Evolutionary conservation across 53 echinoderm and acorn worm species (phyloP).

Genomic region (Mesocentrotus franciscanus): DNA sequence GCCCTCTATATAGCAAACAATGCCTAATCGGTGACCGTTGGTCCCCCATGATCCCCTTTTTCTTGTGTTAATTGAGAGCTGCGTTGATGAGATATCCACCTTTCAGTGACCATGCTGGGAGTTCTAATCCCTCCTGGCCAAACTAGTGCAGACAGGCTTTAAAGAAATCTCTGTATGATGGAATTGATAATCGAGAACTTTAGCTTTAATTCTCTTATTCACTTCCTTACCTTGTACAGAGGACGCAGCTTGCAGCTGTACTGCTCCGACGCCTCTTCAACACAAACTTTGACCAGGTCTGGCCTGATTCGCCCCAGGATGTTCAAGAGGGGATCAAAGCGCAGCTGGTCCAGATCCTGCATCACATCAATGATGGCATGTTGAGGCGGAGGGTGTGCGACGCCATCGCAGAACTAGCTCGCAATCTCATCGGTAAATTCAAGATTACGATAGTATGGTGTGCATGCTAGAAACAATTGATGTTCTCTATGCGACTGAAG

Average conservation of each 20-base stretch:
- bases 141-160: no score
- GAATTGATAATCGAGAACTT: background rate
- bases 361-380: slow-evolving; percentile 72
- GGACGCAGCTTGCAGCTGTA: slow-evolving; percentile 86
- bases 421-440: slow-evolving; percentile 85
- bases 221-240: slow-evolving; percentile 37
- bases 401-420: slow-evolving; percentile 86
- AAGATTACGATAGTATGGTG: background rate
- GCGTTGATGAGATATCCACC: no score
- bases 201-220: background rate
- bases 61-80: no score
- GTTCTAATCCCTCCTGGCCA: no score
- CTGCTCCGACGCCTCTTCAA: slow-evolving; percentile 85
- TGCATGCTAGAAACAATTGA: no score
- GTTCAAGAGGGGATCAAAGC: slow-evolving; percentile 74
- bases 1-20: no score
- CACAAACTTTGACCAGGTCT: slow-evolving; percentile 82
- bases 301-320: slow-evolving; percentile 78
- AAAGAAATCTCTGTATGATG: no score
- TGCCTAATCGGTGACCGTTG: no score
- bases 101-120: no score
- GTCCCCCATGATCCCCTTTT: no score
- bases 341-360: slow-evolving; percentile 78
- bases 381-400: slow-evolving; percentile 87
- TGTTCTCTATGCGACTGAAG: no score